Evolutionary conservation across 1,140 invertebrate genomes (phyloP).

Genomic region (Drosophila sp.): DNA sequence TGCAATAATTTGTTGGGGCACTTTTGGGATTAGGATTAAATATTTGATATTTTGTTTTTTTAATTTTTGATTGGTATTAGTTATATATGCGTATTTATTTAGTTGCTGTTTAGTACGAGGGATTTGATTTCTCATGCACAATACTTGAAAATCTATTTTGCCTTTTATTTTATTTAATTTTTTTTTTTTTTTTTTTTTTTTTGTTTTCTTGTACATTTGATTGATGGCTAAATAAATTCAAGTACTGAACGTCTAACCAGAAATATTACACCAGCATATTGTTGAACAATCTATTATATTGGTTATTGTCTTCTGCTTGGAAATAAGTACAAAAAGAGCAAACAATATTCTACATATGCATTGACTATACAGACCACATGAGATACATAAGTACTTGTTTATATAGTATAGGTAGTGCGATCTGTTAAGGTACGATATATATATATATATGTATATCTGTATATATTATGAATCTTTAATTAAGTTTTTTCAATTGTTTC

Average conservation of each 20-base stretch:
- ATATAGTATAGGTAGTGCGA: conserved; percentile 18
- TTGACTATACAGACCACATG: conserved; percentile 1
- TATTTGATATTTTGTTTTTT: conserved; percentile 36
- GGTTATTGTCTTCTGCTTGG: conserved; percentile 74
- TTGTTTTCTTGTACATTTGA: conserved; percentile 46
- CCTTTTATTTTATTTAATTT: conserved; percentile 63
- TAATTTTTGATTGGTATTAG: conserved; percentile 59
- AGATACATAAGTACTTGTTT: conserved; percentile 18
- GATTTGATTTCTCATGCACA: conserved; percentile 84
- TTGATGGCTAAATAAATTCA: conserved; percentile 82
- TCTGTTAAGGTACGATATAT: conserved; percentile 21
- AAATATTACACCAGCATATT: conserved; percentile 85
- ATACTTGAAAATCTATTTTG: conserved; percentile 85
- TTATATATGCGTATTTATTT: conserved; percentile 69
- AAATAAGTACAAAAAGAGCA: conserved; percentile 49
- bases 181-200: conserved; percentile 54
- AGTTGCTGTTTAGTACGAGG: conserved; percentile 77
- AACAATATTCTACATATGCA: conserved; percentile 43
- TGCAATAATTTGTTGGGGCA: conserved; percentile 26
- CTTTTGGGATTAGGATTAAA: conserved; percentile 40
- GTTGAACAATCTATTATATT: conserved; percentile 79
- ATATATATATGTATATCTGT: neutral
- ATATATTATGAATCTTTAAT: conserved; percentile 20
- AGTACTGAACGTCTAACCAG: conserved; percentile 85
- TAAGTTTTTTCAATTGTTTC: conserved; percentile 51